Evolutionary conservation across 2,797 vertebrate genomes (phyloP).

Genomic region (Bradypodion ventrale): DNA sequence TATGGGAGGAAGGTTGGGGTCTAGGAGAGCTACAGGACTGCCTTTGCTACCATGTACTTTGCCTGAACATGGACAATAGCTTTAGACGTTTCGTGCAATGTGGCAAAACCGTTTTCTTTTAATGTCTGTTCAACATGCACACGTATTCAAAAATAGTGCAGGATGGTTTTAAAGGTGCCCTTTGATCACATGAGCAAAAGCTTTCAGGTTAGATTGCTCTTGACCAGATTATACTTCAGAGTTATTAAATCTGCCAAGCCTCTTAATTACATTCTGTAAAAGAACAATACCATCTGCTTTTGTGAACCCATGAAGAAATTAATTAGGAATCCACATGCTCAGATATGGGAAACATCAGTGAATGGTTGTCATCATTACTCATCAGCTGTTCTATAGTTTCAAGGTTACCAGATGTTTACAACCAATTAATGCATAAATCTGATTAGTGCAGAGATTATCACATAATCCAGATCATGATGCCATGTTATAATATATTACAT

Average conservation of each 20-base stretch:
- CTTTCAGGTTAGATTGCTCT: background rate
- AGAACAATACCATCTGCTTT: background rate
- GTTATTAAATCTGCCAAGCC: background rate
- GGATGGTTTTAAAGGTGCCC: background rate
- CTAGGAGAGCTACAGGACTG: too few relatives aligned
- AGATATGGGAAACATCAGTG: slow-evolving; percentile 15
- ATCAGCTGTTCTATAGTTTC: slow-evolving; percentile 7
- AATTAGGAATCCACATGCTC: slow-evolving; percentile 27
- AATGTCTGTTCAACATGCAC: background rate
- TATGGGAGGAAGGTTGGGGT: too few relatives aligned
- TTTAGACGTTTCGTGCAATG: background rate
- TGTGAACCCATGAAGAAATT: background rate
- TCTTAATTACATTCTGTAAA: background rate
- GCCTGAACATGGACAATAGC: background rate
- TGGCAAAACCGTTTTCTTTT: background rate
- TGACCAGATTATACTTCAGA: background rate
- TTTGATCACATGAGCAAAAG: background rate
- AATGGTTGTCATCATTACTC: background rate
- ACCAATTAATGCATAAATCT: slow-evolving; percentile 17
- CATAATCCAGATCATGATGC: slow-evolving; percentile 21
- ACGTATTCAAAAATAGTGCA: background rate
- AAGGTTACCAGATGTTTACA: slow-evolving; percentile 21
- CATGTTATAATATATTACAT: slow-evolving; percentile 7
- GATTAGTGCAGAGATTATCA: slow-evolving; percentile 2
- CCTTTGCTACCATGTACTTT: background rate